Conservation (phyloP, 2,113 vertebrate species). For the Antechinus flavipes region DNA sequence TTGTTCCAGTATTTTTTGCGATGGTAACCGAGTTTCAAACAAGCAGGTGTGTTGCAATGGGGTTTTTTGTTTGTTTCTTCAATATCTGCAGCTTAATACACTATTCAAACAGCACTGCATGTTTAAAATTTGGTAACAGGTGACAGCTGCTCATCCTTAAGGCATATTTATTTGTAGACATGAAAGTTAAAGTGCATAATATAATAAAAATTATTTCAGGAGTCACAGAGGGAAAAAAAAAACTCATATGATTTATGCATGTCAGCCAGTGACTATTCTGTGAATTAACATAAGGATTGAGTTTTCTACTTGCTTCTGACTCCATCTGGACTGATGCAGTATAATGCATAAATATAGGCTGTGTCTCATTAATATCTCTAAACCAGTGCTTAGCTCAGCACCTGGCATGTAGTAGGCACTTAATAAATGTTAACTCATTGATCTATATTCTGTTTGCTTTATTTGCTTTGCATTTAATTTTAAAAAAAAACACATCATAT, state of each 20-base stretch:
- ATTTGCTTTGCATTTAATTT: constrained; percentile 51
- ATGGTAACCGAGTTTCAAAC: neutral
- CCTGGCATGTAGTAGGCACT: neutral
- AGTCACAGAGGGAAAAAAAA: neutral
- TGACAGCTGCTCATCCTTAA: neutral
- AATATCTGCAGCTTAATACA: neutral
- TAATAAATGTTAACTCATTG: neutral
- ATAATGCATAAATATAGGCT: neutral
- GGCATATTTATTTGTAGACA: neutral
- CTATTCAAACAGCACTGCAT: constrained; percentile 10
- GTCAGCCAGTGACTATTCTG: neutral
- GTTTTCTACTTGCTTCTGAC: neutral
- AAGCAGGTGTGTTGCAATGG: constrained; percentile 20
- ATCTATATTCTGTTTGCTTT: neutral
- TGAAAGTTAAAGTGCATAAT: neutral
- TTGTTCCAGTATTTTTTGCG: neutral
- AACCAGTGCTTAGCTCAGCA: neutral
- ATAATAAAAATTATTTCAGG: neutral
- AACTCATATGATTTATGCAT: neutral
- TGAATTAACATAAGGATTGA: neutral
- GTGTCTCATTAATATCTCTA: neutral
- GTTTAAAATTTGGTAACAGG: constrained; percentile 40
- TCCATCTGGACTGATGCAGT: neutral
- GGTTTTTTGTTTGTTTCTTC: constrained; percentile 17
- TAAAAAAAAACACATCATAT: constrained; percentile 9